Conservation (phyloP, 2,113 vertebrate genomes). For the Periophthalmus modestus region DNA sequence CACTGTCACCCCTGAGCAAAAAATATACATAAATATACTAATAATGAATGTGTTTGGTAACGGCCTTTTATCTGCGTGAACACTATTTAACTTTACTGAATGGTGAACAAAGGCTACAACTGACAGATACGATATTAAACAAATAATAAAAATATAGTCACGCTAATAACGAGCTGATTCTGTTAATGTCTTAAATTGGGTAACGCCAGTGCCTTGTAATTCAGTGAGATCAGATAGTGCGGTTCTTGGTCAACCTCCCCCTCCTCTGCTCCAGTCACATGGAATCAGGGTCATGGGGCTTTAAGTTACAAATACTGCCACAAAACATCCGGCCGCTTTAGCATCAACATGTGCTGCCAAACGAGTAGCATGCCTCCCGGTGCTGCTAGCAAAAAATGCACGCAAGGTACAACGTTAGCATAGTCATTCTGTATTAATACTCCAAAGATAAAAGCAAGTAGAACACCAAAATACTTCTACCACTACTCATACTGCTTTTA, state of each 20-base stretch:
- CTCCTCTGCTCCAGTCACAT: conserved; percentile 29
- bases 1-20: too few species aligned
- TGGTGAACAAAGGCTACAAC: too few species aligned
- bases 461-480: not conserved
- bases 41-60: too few species aligned
- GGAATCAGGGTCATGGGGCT: conserved; percentile 35
- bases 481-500: too few species aligned
- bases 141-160: too few species aligned
- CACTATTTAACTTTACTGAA: too few species aligned
- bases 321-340: conserved; percentile 41
- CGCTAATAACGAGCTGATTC: too few species aligned
- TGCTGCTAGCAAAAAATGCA: not conserved
- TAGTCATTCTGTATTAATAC: not conserved
- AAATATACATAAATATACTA: too few species aligned
- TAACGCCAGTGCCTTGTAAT: conserved; percentile 10
- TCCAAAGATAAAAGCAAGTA: not conserved
- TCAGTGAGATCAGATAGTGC: conserved; percentile 37
- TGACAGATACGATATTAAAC: too few species aligned
- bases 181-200: too few species aligned
- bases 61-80: too few species aligned
- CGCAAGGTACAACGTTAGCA: not conserved
- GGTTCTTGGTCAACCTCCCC: conserved; percentile 10
- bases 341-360: conserved; percentile 25
- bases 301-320: conserved; percentile 31
- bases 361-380: not conserved